phyloP scores from a whole-genome alignment of 2,113 vertebrate genomes.

The Pedetes capensis region DNA sequence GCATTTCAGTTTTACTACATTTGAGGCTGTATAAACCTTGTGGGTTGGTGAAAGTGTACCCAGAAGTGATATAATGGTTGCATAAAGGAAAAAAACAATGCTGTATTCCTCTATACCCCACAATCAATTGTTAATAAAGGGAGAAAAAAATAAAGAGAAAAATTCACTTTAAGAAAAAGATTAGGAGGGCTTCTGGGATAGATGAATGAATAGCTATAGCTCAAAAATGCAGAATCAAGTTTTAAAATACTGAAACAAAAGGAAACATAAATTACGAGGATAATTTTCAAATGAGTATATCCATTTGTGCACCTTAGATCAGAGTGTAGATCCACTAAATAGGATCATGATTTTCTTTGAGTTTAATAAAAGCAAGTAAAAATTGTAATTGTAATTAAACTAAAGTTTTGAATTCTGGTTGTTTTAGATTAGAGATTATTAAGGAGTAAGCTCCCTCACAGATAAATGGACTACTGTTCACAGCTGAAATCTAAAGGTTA shows the following conservation, averaged over 20 bases:
- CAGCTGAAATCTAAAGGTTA: slow-evolving; percentile 7
- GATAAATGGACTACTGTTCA: background rate
- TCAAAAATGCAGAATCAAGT: background rate
- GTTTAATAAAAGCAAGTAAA: background rate
- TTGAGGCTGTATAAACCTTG: too few relatives aligned
- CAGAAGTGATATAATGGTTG: too few relatives aligned
- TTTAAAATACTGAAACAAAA: background rate
- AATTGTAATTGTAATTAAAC: background rate
- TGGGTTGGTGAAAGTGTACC: too few relatives aligned
- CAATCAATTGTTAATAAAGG: too few relatives aligned
- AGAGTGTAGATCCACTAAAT: background rate
- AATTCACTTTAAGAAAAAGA: too few relatives aligned
- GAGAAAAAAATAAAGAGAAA: too few relatives aligned
- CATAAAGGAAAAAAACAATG: too few relatives aligned
- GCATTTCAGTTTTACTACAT: too few relatives aligned
- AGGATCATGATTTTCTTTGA: background rate
- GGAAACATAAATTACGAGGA: background rate
- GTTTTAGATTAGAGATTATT: background rate
- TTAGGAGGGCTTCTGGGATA: background rate
- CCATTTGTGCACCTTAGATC: background rate
- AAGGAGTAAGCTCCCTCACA: background rate
- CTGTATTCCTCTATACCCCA: too few relatives aligned
- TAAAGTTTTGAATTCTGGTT: background rate
- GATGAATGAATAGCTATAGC: background rate
- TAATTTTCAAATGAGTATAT: background rate